These are phyloP conservation scores for Chaenogobius annularis DNA, from an alignment of 2,113 vertebrate species.

Conservation along the genomic window DNA sequence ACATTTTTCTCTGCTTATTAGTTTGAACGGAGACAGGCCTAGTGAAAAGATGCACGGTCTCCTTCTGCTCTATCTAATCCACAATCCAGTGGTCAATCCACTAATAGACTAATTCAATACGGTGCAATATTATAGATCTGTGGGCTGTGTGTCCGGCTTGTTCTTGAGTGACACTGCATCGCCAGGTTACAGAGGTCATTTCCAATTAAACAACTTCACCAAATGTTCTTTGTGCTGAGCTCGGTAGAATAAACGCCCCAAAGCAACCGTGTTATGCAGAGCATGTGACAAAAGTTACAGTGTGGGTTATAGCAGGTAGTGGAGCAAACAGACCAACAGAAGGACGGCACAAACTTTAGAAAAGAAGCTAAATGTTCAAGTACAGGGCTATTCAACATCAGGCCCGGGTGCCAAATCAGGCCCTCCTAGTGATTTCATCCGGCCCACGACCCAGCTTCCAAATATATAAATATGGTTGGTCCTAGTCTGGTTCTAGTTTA, in stretches of 20 bases:
- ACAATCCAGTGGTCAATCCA: conserved; percentile 3
- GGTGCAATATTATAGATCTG: neutral
- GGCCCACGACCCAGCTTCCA: too few species aligned
- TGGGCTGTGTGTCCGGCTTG: neutral
- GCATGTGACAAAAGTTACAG: too few species aligned
- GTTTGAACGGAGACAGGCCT: conserved; percentile 5
- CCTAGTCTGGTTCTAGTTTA: too few species aligned
- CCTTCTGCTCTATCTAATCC: conserved; percentile 1
- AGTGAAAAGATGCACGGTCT: conserved; percentile 5
- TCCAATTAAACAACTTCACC: neutral
- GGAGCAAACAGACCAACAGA: neutral
- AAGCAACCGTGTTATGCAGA: too few species aligned
- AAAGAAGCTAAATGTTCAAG: too few species aligned
- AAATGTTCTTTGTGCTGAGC: neutral
- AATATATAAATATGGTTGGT: too few species aligned
- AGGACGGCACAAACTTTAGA: too few species aligned
- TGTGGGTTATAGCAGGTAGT: too few species aligned
- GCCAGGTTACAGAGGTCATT: neutral
- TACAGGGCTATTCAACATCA: too few species aligned
- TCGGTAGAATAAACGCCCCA: neutral
- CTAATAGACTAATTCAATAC: conserved; percentile 5
- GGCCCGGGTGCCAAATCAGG: too few species aligned
- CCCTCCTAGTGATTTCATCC: too few species aligned
- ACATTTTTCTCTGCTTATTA: neutral
- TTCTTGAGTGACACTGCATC: neutral